Conservation (phyloP, 2,888 invertebrate species). For the Parnassius apollo region DNA sequence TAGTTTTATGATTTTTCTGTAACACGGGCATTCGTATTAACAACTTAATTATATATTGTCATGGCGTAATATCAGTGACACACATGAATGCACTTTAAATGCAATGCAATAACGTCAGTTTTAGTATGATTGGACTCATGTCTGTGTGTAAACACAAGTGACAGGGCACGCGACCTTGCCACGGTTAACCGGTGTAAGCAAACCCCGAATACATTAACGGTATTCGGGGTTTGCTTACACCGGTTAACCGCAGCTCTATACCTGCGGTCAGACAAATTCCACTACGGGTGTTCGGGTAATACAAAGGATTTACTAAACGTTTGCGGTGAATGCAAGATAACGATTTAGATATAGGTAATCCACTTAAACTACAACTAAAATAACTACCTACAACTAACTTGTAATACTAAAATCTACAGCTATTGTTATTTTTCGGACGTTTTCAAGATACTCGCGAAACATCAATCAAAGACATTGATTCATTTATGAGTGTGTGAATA, state of each 20-base stretch:
- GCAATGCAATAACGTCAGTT: background rate
- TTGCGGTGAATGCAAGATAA: conserved; percentile 7
- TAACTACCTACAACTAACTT: too few species aligned
- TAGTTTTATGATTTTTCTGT: conserved; percentile 20
- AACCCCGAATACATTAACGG: conserved; percentile 60
- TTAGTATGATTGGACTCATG: background rate
- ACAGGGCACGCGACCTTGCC: conserved; percentile 50
- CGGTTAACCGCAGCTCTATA: conserved; percentile 25
- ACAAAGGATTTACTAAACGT: conserved; percentile 26
- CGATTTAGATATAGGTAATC: too few species aligned
- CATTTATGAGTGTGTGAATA: too few species aligned
- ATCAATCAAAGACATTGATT: too few species aligned
- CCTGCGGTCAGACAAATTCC: conserved; percentile 8
- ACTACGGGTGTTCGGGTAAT: conserved; percentile 7
- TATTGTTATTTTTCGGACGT: too few species aligned
- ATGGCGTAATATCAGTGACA: background rate
- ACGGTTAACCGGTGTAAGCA: conserved; percentile 43
- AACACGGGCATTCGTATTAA: conserved; percentile 11
- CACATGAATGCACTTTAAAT: conserved; percentile 1
- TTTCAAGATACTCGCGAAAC: too few species aligned
- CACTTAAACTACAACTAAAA: too few species aligned
- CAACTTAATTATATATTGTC: conserved; percentile 6
- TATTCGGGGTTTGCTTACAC: too few species aligned
- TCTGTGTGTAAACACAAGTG: conserved; percentile 18
- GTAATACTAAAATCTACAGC: too few species aligned